phyloP scores from a whole-genome alignment of 2,888 invertebrate genomes.

The Rhagonycha lutea region DNA sequence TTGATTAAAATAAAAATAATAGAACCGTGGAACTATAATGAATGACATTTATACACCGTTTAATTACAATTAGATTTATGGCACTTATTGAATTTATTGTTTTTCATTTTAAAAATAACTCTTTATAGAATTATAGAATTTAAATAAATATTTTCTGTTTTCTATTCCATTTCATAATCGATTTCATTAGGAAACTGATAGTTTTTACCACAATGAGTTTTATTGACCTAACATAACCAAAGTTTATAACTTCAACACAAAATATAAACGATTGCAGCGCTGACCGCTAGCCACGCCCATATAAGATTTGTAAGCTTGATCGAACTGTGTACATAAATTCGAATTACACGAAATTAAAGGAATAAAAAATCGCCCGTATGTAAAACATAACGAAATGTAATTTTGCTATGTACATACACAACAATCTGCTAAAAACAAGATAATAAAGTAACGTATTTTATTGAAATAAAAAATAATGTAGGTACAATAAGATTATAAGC shows the following conservation, averaged over 20 bases:
- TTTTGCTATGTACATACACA: background rate
- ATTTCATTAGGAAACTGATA: background rate
- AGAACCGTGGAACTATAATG: background rate
- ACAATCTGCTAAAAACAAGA: constrained; percentile 1
- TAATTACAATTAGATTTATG: background rate
- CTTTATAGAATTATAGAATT: background rate
- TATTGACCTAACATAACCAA: too few relatives aligned
- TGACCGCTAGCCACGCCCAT: background rate
- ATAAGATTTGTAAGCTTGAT: background rate
- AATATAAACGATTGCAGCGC: background rate
- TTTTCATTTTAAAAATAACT: background rate
- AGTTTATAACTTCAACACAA: too few relatives aligned
- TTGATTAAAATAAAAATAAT: background rate
- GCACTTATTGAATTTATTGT: background rate
- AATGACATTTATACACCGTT: background rate
- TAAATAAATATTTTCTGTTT: background rate
- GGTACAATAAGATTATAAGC: constrained; percentile 25
- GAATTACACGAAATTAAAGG: background rate
- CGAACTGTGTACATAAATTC: background rate
- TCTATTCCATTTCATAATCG: background rate
- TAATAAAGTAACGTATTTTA: constrained; percentile 14
- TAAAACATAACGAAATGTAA: background rate
- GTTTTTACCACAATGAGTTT: too few relatives aligned
- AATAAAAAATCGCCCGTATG: background rate
- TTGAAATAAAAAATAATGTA: constrained; percentile 10